Evolutionary conservation across 1,140 invertebrate genomes (phyloP).

Genomic region (Drosophila simulans): DNA sequence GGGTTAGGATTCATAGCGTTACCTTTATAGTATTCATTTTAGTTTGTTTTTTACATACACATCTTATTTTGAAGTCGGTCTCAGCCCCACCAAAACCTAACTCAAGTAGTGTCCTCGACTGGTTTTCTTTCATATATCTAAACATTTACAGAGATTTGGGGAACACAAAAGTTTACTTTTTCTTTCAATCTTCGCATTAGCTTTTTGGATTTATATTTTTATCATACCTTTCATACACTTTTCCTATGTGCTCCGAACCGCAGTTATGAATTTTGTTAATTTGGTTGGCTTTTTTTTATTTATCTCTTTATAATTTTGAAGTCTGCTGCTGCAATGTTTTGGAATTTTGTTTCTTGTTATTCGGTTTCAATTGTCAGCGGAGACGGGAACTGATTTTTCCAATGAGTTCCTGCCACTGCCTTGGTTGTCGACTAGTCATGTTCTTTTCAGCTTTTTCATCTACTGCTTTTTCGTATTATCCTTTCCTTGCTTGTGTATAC

Average conservation of each 20-base stretch:
- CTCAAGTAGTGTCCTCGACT: conserved; percentile 58
- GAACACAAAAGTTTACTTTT: conserved; percentile 55
- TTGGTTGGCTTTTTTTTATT: conserved; percentile 29
- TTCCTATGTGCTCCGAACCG: conserved; percentile 45
- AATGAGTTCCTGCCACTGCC: conserved; percentile 35
- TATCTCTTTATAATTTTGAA: conserved; percentile 61
- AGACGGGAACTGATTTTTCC: conserved; percentile 9
- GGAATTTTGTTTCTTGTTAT: conserved; percentile 69
- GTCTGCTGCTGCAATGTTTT: conserved; percentile 72
- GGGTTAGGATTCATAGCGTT: conserved; percentile 51
- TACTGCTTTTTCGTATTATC: conserved; percentile 12
- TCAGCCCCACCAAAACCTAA: conserved; percentile 66
- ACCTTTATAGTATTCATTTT: conserved; percentile 51
- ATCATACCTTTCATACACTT: conserved; percentile 56
- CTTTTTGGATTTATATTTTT: conserved; percentile 32
- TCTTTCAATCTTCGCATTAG: conserved; percentile 10
- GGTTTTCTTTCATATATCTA: conserved; percentile 63
- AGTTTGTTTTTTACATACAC: conserved; percentile 67
- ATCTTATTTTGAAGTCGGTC: conserved; percentile 55
- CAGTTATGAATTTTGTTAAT: conserved; percentile 62
- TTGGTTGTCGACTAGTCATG: conserved; percentile 73
- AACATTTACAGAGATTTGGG: conserved; percentile 74
- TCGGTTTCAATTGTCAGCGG: conserved; percentile 56
- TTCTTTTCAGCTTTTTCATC: conserved; percentile 35
- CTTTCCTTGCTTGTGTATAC: conserved; percentile 42